Base-by-base conservation (phyloP, 2,888 invertebrate species). In the Petrolisthes cinctipes region DNA sequence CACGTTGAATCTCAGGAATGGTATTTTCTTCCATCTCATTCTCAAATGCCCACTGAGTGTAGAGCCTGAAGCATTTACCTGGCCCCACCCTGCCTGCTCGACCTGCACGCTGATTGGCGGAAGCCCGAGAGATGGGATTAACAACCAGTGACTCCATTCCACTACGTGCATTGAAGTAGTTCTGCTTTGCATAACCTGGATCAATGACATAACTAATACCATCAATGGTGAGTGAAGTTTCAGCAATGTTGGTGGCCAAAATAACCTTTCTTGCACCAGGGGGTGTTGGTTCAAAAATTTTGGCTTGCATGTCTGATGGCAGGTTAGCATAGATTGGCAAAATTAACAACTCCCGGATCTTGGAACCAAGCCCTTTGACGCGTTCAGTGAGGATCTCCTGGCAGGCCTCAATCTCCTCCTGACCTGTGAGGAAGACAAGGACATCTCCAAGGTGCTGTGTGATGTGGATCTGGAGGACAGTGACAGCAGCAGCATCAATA, bases 101-200 rank as follows among this genome's bases (percentile, higher is more conserved):
- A 0, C 98, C 99, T 0, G 99, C 99, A 92, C 99, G 94, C 93
- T 99, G 99, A 94, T 99, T 99, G 1, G 99, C 99, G 76, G 99
- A 99, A 0, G 97, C 97, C 93, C 98, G 98, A 5, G 99, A 99
- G 91, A 99, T 98, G 4, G 99, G 99, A n/a, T 98, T 98, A 4
- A 99, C 98, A 94, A 98, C 97, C 89, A 99, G 94, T 91, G 98
- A 98, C 92, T 99, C 99, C 97, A 99, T 99, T 53, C 99, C 99
- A 0, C 98, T 98, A 91, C 98, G 95, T 0, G 99, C 98, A 94
- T 99, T 95, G 92, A 98, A 99, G 93, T 98, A 98, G 92, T 99
- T 99, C 93, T 99, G 99, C 93, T 99, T 99, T 80, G 98, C 97
- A 94, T 99, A 99, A 0, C 99, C 99, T n/a, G 99, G 98, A 94